Conservation (phyloP, 1,140 invertebrate genomes). For the Lordiphosa collinella region DNA sequence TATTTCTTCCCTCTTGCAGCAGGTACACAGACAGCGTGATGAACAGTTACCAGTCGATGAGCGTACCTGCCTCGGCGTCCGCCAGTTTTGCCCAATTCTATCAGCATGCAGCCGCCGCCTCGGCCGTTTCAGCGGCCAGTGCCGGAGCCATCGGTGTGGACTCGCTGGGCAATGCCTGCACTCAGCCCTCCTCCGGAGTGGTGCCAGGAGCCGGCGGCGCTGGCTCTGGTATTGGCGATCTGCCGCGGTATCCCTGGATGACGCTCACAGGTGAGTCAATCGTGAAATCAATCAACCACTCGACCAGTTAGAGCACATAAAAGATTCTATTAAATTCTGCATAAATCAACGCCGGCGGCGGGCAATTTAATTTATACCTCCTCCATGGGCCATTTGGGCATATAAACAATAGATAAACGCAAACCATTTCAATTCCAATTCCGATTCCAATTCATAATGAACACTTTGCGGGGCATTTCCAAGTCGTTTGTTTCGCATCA, state of each 20-base stretch:
- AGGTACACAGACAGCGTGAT: slow-evolving; percentile 79
- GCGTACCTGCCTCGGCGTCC: slow-evolving; percentile 75
- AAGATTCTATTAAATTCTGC: slow-evolving; percentile 37
- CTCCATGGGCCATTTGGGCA: slow-evolving; percentile 26
- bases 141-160: slow-evolving; percentile 81
- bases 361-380: slow-evolving; percentile 49
- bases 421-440: slow-evolving; percentile 37
- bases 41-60: slow-evolving; percentile 80
- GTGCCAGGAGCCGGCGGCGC: slow-evolving; percentile 81
- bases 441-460: slow-evolving; percentile 65
- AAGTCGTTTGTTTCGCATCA: slow-evolving; percentile 73
- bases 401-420: slow-evolving; percentile 75
- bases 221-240: slow-evolving; percentile 88
- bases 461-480: slow-evolving; percentile 64
- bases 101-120: slow-evolving; percentile 87
- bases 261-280: slow-evolving; percentile 91
- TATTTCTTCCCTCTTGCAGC: slow-evolving; percentile 23
- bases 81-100: slow-evolving; percentile 90
- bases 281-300: neutral
- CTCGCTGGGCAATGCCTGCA: slow-evolving; percentile 79
- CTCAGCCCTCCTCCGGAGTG: slow-evolving; percentile 82
- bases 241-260: slow-evolving; percentile 98
- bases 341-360: slow-evolving; percentile 36
- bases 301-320: neutral
- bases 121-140: slow-evolving; percentile 81